Base-by-base conservation (phyloP, 2,797 vertebrate species). In the Spheniscus humboldti region DNA sequence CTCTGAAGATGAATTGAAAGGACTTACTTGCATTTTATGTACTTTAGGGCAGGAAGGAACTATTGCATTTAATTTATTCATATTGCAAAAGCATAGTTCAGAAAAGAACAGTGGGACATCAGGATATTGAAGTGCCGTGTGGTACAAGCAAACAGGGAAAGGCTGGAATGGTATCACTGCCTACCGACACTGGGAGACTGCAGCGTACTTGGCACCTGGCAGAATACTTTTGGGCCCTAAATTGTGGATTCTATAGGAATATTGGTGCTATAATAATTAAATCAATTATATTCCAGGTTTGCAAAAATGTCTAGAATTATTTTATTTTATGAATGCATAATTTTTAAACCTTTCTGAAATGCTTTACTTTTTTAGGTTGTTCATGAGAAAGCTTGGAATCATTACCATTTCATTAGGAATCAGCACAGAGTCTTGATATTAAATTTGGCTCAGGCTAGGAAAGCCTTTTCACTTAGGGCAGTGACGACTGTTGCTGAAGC, bases 401-500 rank as follows among this genome's bases (percentile, higher is more conserved):
- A 24, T 71, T 98, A 96, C 94, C 97, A 53, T 56, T 99, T 98
- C 96, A 76, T 97, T 23, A 98, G 96, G 95, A 97, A 85, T 3
- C 99, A 98, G 96, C 95, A 95, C 96, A 98, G 56, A 67, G 95
- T 84, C 16, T 14, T 99, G 94, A 75, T 98, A 72, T 85, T 98
- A 71, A 97, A 95, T 85, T 99, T 99, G 99, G 96, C 88, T 67
- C 98, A 98, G 78, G 98, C 98, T 25, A 97, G 87, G 50, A 97
- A 86, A 92, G 96, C 97, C 74, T 98, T 99, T 88, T 95, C 98
- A 50, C 97, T 98, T 22, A 98, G 98, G 94, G 98, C 98, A 8
- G 76, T 95, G 89, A 88, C 97, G 19, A 97, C 98, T 22, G 95
- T 98, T 67, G 97, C 98, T 9, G 99, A 99, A 92, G 99, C 99